A percentile compares a stretch with the other conserved stretches of the same genome.
phyloP scores from a whole-genome alignment of 2,113 vertebrate genomes.

The Promerops cafer region DNA sequence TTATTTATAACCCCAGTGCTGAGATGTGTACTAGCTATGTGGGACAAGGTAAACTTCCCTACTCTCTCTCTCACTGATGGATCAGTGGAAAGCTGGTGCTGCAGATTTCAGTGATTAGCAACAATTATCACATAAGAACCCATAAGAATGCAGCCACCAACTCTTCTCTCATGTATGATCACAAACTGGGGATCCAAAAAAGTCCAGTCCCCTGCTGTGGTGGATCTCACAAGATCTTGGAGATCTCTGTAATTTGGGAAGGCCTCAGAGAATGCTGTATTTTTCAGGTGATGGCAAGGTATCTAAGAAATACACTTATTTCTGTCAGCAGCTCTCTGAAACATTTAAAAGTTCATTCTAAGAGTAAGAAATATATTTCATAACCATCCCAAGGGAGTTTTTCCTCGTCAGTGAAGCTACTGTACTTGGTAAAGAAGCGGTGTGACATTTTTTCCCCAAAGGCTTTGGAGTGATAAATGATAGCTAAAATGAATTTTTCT shows the following conservation, averaged over 20 bases:
- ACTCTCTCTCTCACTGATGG: background rate
- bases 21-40: rapidly evolving
- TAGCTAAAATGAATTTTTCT: background rate
- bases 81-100: background rate
- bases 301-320: background rate
- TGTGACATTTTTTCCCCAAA: conserved; percentile 33
- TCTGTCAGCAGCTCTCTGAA: background rate
- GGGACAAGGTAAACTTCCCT: background rate
- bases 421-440: background rate
- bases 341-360: conserved; percentile 29
- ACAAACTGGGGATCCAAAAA: background rate
- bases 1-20: background rate
- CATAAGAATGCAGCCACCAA: background rate
- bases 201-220: background rate
- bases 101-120: background rate
- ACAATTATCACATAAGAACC: background rate
- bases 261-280: background rate
- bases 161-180: background rate
- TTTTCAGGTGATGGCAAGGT: background rate
- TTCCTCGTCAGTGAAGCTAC: conserved; percentile 22
- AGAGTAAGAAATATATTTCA: conserved; percentile 44
- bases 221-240: background rate
- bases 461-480: conserved; percentile 22
- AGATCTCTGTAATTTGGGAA: background rate
- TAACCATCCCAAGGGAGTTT: conserved; percentile 21